These are phyloP conservation scores for Vultur gryphus DNA, from an alignment of 2,797 vertebrate genomes.

Conservation along the genomic window DNA sequence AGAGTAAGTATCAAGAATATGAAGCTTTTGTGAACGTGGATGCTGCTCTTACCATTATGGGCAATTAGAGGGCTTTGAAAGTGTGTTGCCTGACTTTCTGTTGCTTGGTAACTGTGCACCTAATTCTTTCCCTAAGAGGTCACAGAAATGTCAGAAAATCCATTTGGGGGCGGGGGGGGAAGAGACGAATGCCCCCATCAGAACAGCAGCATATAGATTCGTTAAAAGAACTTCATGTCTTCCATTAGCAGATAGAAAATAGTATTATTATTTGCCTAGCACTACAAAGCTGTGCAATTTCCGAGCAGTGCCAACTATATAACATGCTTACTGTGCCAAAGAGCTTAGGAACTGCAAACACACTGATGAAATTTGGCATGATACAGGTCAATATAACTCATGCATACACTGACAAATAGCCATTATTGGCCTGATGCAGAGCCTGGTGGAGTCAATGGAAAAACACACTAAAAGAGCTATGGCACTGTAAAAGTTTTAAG, in stretches of 20 bases:
- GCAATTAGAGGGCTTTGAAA: conserved; percentile 61
- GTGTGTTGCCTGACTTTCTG: conserved; percentile 60
- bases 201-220: conserved; percentile 1
- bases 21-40: conserved; percentile 5
- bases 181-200: not conserved
- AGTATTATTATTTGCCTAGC: conserved; percentile 3
- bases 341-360: conserved; percentile 14
- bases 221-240: conserved; percentile 23
- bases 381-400: conserved; percentile 1
- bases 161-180: not conserved
- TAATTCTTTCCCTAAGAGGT: conserved; percentile 76
- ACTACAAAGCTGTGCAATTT: not conserved
- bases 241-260: not conserved
- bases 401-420: not conserved
- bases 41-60: conserved; percentile 9
- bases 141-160: conserved; percentile 73
- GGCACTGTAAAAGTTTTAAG: not conserved
- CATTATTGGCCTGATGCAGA: not conserved
- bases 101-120: conserved; percentile 77
- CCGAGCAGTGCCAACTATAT: not conserved
- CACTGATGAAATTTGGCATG: conserved; percentile 31
- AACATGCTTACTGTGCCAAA: not conserved
- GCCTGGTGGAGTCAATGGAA: not conserved
- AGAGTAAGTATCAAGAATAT: not conserved
- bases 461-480: not conserved